Conservation (phyloP, 2,888 invertebrate genomes). For the Tetrapedia diversipes region DNA sequence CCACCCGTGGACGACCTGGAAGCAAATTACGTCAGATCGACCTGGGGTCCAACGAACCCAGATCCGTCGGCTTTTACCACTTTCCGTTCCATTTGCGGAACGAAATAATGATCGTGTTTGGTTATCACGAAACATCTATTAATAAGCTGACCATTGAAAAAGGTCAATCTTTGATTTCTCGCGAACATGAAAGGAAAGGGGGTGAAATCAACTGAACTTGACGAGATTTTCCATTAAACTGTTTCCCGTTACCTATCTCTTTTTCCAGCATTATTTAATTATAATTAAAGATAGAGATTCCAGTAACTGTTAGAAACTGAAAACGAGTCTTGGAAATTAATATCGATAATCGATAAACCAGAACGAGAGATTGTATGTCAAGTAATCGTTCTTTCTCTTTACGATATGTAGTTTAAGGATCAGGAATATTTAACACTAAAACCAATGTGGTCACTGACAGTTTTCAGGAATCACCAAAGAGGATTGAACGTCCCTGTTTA, state of each 20-base stretch:
- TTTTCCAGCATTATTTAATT: too few relatives aligned
- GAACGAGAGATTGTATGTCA: too few relatives aligned
- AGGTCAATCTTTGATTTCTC: background rate
- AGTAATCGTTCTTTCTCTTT: too few relatives aligned
- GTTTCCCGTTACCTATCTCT: too few relatives aligned
- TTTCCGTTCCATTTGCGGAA: conserved; percentile 53
- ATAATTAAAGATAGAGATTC: too few relatives aligned
- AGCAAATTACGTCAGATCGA: conserved; percentile 71
- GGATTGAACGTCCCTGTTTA: background rate
- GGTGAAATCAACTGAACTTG: too few relatives aligned
- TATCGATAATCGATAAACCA: too few relatives aligned
- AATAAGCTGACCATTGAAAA: background rate
- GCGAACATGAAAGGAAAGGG: background rate
- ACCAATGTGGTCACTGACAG: background rate
- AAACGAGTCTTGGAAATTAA: too few relatives aligned
- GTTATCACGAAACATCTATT: conserved; percentile 7
- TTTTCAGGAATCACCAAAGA: background rate
- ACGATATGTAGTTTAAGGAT: too few relatives aligned
- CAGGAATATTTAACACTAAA: too few relatives aligned
- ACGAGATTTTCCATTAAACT: background rate
- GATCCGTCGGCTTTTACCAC: conserved; percentile 60
- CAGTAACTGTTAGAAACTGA: too few relatives aligned
- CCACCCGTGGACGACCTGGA: conserved; percentile 71
- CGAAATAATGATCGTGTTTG: conserved; percentile 40
- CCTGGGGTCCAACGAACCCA: conserved; percentile 71